Conservation (phyloP, 1,140 invertebrate genomes). For the Battus philenor region DNA sequence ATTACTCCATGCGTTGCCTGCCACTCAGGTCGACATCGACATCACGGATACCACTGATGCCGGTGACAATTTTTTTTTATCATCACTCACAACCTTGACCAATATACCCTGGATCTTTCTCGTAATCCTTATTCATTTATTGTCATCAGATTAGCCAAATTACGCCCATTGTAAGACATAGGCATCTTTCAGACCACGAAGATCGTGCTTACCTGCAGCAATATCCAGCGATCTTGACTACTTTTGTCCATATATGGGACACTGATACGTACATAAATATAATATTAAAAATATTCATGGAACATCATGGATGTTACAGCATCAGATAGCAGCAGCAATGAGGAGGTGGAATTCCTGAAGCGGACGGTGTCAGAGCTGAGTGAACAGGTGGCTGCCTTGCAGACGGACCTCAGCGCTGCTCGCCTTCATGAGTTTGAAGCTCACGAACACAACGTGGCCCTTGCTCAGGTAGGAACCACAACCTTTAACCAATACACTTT, state of each 20-base stretch:
- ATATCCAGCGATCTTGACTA: too few species aligned
- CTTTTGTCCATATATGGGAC: too few species aligned
- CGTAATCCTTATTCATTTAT: too few species aligned
- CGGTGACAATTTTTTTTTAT: conserved; percentile 28
- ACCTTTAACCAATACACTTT: too few species aligned
- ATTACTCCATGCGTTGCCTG: conserved; percentile 76
- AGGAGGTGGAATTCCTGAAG: conserved; percentile 80
- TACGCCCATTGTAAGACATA: neutral
- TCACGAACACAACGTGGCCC: conserved; percentile 77
- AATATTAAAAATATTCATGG: neutral
- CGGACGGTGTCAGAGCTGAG: conserved; percentile 81
- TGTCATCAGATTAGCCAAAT: neutral
- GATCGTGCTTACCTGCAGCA: neutral
- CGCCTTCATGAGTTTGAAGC: conserved; percentile 83
- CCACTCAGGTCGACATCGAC: conserved; percentile 63
- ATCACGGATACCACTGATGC: conserved; percentile 60
- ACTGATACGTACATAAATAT: too few species aligned
- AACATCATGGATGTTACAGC: conserved; percentile 30
- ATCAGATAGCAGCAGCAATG: conserved; percentile 78
- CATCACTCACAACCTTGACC: too few species aligned
- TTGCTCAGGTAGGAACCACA: conserved; percentile 75
- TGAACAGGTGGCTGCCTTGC: conserved; percentile 79
- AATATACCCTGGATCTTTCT: too few species aligned
- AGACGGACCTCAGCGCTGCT: conserved; percentile 80
- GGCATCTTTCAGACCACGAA: neutral